phyloP scores from a whole-genome alignment of 2,797 vertebrate genomes.

The Schizothorax lantsangensis region DNA sequence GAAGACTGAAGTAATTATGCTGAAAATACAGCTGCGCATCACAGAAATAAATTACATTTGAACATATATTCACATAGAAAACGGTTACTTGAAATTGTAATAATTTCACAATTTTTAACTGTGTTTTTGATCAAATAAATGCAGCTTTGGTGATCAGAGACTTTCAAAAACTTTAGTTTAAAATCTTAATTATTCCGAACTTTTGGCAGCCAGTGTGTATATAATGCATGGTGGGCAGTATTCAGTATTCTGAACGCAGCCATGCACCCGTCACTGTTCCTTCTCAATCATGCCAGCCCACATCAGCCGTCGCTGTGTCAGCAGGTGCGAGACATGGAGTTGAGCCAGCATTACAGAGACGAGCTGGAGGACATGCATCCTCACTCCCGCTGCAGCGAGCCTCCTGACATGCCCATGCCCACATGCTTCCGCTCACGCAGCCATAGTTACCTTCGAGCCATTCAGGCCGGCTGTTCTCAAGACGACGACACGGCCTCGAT shows the following conservation, averaged over 20 bases:
- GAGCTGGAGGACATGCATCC: constrained; percentile 83
- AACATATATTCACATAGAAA: not conserved
- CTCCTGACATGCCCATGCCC: constrained; percentile 91
- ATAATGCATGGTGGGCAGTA: not conserved
- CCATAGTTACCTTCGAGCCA: constrained; percentile 99
- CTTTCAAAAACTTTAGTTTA: not conserved
- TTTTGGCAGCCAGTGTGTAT: not conserved
- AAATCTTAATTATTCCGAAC: not conserved
- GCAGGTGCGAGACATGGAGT: constrained; percentile 88
- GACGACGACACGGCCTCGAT: constrained; percentile 93
- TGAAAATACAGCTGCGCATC: not conserved
- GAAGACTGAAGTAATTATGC: not conserved
- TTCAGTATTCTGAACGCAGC: not conserved
- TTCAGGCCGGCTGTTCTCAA: constrained; percentile 98
- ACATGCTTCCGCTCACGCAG: constrained; percentile 97
- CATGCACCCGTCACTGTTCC: not conserved
- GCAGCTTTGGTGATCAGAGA: not conserved
- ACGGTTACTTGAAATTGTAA: not conserved
- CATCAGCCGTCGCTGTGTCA: constrained; percentile 37
- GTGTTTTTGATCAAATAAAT: not conserved
- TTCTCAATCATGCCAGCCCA: constrained; percentile 8
- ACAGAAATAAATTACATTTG: not conserved
- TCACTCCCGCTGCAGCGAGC: constrained; percentile 86
- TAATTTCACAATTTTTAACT: not conserved
- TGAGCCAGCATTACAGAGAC: constrained; percentile 88